These are phyloP conservation scores for Chelonus insularis DNA, from an alignment of 1,140 invertebrate genomes.

Conservation along the genomic window DNA sequence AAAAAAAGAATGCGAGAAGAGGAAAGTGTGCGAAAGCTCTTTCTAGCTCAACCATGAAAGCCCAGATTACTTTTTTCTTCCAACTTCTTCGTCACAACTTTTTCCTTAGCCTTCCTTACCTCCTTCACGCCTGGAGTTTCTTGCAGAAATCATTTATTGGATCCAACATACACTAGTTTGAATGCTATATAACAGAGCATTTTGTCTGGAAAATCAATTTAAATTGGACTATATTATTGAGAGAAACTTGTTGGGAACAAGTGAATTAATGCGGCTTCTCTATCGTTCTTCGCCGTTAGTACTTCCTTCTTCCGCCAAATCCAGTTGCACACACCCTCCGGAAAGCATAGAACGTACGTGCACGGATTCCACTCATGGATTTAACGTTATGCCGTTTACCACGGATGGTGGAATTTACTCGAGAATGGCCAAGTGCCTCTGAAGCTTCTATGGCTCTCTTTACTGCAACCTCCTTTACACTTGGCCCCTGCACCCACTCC, in stretches of 20 bases:
- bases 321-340: neutral
- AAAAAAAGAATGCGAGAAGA: conserved; percentile 1
- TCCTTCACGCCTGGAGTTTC: conserved; percentile 4
- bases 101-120: neutral
- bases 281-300: neutral
- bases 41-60: conserved; percentile 24
- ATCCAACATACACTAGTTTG: neutral
- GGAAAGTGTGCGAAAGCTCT: conserved; percentile 25
- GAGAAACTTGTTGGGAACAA: conserved; percentile 4
- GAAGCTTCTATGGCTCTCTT: neutral
- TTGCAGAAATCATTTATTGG: conserved; percentile 19
- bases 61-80: conserved; percentile 25
- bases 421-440: conserved; percentile 20
- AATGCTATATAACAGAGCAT: neutral
- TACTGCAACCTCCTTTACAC: conserved; percentile 5
- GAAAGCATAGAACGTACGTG: conserved; percentile 17
- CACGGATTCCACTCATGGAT: conserved; percentile 20
- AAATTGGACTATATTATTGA: conserved; percentile 6
- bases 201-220: conserved; percentile 7
- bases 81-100: conserved; percentile 11
- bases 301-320: neutral
- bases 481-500: conserved; percentile 2
- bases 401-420: conserved; percentile 19
- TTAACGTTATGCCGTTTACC: conserved; percentile 18
- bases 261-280: conserved; percentile 18